Base-by-base conservation (phyloP, 2,888 invertebrate species). In the Aphrophora alni region DNA sequence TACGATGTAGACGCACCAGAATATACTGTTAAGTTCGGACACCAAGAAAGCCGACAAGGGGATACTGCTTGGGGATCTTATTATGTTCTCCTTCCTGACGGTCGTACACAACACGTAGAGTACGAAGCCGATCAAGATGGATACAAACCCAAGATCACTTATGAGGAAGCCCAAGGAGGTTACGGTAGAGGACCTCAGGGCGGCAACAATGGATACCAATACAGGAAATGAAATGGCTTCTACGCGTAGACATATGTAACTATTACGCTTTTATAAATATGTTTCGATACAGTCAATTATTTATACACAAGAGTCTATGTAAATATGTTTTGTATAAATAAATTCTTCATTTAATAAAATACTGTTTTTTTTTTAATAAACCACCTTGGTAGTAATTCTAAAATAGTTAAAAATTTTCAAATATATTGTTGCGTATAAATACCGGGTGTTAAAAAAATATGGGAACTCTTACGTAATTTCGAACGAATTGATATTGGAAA, bases 31-130 rank as follows among this genome's bases (percentile, higher is more conserved):
- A 93, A 93, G 88, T 95, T 95, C 89, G 94, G 95, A 87, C 95
- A 95, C 90, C 93, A 93, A 86, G 95, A 95, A 90, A 92, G 92
- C 89, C 92, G 95, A 84, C 94, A 95, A 88, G 95, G 95, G 84
- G 95, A 95, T 89, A 90, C 92, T 85, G 93, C 95, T 86, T 93
- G 92, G 88, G 95, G 95, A 88, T 93, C 94, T 90, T 95, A 95
- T 91, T 94, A 95, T 90, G 95, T 96, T 87, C 90, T 95, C 85
- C 91, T 96, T 88, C 95, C 95, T 84, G 95, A 95, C 90, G 95
- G 95, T 88, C 93, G 95, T 89, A 95, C 93, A 89, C 95, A 95
- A 91, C 93, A 94, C 87, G 95, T 95, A 85, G 93, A 94, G 88
- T 95, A 95, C 89, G 94, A 94, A 88, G 95, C 95, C 27, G 95